These are phyloP conservation scores for Bombus huntii DNA, from an alignment of 1,140 invertebrate species.

Conservation along the genomic window DNA sequence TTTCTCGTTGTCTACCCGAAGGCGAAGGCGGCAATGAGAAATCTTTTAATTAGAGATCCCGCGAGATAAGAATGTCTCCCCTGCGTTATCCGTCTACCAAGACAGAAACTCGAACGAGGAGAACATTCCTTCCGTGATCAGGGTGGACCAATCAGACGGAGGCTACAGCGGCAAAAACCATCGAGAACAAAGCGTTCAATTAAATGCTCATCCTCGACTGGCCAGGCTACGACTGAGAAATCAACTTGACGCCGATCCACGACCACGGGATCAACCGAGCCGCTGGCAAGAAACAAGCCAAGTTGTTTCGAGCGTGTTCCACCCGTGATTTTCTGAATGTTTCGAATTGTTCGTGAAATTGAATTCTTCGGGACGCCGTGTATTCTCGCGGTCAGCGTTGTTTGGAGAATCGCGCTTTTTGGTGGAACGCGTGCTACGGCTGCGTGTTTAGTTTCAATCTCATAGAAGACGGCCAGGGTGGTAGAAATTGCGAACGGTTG, in stretches of 20 bases:
- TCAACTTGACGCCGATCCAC: conserved; percentile 40
- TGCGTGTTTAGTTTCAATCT: neutral
- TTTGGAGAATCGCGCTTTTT: neutral
- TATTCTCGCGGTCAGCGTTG: conserved; percentile 4
- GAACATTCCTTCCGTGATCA: conserved; percentile 53
- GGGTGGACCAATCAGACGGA: neutral
- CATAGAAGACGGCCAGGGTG: neutral
- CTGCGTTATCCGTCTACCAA: conserved; percentile 20
- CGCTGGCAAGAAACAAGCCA: neutral
- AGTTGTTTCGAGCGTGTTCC: neutral
- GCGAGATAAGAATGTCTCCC: conserved; percentile 50
- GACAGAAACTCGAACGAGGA: neutral
- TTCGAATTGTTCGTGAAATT: conserved; percentile 11
- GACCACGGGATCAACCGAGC: neutral
- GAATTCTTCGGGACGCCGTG: neutral
- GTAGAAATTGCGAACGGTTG: neutral
- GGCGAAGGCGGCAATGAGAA: conserved; percentile 54
- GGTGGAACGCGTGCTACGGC: neutral
- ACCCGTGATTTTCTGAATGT: neutral
- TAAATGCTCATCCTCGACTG: conserved; percentile 38
- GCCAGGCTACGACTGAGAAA: conserved; percentile 27
- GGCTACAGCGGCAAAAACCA: conserved; percentile 39
- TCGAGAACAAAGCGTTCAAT: conserved; percentile 60
- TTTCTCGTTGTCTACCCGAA: conserved; percentile 23
- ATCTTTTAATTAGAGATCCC: conserved; percentile 71